phyloP scores from a whole-genome alignment of 2,113 vertebrate species.

The Lethenteron camtschaticum region DNA sequence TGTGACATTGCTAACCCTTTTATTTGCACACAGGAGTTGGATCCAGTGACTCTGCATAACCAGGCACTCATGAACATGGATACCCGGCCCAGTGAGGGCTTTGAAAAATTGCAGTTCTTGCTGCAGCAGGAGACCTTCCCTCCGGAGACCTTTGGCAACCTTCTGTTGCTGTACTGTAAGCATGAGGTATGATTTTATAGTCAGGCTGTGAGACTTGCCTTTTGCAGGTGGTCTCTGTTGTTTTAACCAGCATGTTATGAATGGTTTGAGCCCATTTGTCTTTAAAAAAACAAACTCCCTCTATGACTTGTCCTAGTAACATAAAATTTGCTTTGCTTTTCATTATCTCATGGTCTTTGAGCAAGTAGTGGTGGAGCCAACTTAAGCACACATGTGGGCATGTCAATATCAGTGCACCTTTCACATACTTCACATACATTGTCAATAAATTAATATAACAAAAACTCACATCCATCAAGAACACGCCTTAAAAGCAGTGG shows the following conservation, averaged over 20 bases:
- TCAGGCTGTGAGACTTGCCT: not conserved
- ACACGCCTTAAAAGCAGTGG: no score
- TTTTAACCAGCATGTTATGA: not conserved
- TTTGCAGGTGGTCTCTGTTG: conserved; percentile 1
- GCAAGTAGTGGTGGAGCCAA: no score
- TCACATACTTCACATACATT: no score
- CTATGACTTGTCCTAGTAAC: not conserved
- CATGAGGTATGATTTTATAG: conserved; percentile 25
- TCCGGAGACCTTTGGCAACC: conserved; percentile 70
- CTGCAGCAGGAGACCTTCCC: conserved; percentile 73
- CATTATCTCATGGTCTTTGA: not conserved
- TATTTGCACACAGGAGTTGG: conserved; percentile 32
- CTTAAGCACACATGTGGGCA: no score
- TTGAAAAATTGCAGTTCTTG: conserved; percentile 76
- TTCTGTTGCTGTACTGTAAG: conserved; percentile 70
- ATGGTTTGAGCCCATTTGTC: not conserved
- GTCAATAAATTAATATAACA: no score
- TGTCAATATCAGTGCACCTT: no score
- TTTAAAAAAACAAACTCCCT: not conserved
- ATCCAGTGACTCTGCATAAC: conserved; percentile 79
- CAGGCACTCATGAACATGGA: conserved; percentile 88
- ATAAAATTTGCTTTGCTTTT: not conserved
- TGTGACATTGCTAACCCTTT: no score
- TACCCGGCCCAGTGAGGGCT: conserved; percentile 54
- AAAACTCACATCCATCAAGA: no score